These are phyloP conservation scores for Ophioninae sp. DNA, from an alignment of 2,888 invertebrate species.

Conservation along the genomic window DNA sequence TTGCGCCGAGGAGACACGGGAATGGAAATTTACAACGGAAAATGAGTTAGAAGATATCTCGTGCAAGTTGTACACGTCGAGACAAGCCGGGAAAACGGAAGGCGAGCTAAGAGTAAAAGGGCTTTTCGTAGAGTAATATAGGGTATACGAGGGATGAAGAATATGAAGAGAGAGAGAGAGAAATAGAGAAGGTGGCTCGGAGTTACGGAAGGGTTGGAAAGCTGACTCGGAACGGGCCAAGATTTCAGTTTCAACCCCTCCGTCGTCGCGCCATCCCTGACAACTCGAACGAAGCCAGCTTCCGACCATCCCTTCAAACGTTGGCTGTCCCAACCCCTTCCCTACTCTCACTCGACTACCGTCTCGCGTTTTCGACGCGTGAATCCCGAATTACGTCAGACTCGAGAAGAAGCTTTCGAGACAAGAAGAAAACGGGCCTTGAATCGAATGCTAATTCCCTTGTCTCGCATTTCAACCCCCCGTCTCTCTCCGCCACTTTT, in stretches of 20 bases:
- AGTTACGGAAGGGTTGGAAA: constrained; percentile 49
- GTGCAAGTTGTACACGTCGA: constrained; percentile 33
- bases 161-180: constrained; percentile 22
- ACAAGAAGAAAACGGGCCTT: constrained; percentile 71
- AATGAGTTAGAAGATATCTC: constrained; percentile 44
- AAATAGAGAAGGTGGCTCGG: background rate
- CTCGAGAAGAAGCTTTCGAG: constrained; percentile 51
- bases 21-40: constrained; percentile 41
- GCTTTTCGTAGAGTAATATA: background rate
- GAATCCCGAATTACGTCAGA: constrained; percentile 62
- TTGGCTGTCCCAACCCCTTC: background rate
- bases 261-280: constrained; percentile 56
- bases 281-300: constrained; percentile 44
- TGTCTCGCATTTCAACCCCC: constrained; percentile 21
- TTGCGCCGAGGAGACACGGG: background rate
- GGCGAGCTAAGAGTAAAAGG: background rate
- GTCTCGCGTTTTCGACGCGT: constrained; percentile 60
- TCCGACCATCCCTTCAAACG: constrained; percentile 1
- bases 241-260: constrained; percentile 57
- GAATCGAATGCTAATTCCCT: constrained; percentile 77
- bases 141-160: constrained; percentile 10
- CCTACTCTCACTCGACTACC: constrained; percentile 45
- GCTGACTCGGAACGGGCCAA: constrained; percentile 62
- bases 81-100: constrained; percentile 38
- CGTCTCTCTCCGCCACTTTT: background rate